These are phyloP conservation scores for Donacobius atricapilla DNA, from an alignment of 2,113 vertebrate species.

Conservation along the genomic window DNA sequence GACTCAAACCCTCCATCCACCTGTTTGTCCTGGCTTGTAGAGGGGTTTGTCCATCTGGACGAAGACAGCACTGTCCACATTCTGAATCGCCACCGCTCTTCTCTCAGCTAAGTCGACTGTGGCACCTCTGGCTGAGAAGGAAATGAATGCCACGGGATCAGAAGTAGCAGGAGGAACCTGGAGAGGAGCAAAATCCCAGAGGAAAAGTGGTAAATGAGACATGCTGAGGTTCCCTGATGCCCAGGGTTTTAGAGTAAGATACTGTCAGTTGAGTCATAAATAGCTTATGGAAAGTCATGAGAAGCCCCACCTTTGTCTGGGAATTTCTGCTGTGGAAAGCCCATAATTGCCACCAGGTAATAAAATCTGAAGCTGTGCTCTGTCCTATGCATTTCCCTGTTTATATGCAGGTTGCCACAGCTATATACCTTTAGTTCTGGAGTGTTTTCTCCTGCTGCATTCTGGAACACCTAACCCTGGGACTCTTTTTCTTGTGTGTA, in stretches of 20 bases:
- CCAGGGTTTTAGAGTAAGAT: neutral
- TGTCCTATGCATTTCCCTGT: neutral
- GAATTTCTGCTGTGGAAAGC: neutral
- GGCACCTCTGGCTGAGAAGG: constrained; percentile 50
- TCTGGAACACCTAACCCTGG: neutral
- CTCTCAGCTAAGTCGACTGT: constrained; percentile 19
- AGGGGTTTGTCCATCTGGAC: constrained; percentile 59
- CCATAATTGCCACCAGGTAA: neutral
- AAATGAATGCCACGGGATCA: constrained; percentile 58
- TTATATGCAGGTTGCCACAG: neutral
- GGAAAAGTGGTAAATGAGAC: neutral
- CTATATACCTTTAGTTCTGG: neutral
- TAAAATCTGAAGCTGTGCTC: neutral
- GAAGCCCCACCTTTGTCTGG: neutral
- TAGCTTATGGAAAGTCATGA: neutral
- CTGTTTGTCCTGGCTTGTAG: constrained; percentile 63
- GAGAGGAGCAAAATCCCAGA: neutral
- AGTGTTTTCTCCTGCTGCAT: neutral
- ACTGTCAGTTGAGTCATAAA: neutral
- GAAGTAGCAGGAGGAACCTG: constrained; percentile 50
- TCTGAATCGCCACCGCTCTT: constrained; percentile 53
- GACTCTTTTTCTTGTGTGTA: neutral
- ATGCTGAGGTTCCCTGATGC: neutral
- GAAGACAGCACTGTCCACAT: constrained; percentile 16
- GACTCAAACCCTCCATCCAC: constrained; percentile 9